Conservation (phyloP, 2,113 vertebrate species). For the Entomyzon cyanotis region DNA sequence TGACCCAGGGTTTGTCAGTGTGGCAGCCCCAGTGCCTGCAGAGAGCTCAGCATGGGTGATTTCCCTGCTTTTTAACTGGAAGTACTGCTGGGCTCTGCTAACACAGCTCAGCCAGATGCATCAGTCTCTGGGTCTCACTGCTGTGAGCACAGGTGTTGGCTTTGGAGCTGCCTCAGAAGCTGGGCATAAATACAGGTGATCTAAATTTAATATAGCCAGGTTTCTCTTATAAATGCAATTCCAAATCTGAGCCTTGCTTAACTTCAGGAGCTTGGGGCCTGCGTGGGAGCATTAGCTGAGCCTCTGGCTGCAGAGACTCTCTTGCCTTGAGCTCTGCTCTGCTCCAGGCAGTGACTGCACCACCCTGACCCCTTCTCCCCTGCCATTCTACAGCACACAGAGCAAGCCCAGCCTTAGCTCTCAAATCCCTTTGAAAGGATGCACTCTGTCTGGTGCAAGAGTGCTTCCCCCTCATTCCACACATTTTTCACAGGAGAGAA, state of each 20-base stretch:
- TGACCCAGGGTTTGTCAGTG: background rate
- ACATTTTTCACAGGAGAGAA: background rate
- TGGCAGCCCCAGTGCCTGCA: background rate
- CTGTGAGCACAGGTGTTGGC: background rate
- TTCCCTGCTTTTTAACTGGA: background rate
- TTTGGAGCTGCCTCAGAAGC: background rate
- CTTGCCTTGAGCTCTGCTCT: background rate
- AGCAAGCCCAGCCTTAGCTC: background rate
- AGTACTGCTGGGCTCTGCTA: background rate
- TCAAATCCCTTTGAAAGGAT: background rate
- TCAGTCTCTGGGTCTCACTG: background rate
- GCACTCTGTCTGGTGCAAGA: background rate
- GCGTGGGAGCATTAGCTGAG: background rate
- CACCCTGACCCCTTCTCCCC: background rate
- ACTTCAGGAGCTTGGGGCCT: background rate
- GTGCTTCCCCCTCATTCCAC: background rate
- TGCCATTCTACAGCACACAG: accelerated
- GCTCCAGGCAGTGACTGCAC: background rate
- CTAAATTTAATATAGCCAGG: background rate
- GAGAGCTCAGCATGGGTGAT: background rate
- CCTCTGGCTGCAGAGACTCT: background rate
- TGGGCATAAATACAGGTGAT: background rate
- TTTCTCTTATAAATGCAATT: background rate
- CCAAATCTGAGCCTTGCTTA: background rate
- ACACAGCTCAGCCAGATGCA: accelerated